Evolutionary conservation across 2,797 vertebrate species (phyloP).

Genomic region (Lepus townsendii): DNA sequence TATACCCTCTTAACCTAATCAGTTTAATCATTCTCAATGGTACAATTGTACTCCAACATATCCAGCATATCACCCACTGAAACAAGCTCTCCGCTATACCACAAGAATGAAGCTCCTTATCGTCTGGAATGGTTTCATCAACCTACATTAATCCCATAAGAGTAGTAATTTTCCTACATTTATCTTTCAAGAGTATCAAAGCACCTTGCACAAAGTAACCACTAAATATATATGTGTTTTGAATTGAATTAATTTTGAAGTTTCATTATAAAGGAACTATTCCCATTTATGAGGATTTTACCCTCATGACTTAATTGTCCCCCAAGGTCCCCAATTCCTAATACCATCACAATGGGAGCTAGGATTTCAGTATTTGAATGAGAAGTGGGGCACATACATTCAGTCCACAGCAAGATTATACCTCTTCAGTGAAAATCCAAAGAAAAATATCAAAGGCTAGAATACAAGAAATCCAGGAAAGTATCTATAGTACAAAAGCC

Average conservation of each 20-base stretch:
- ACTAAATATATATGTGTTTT: not conserved
- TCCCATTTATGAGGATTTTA: not conserved
- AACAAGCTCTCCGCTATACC: not conserved
- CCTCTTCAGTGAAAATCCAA: slow-evolving; percentile 55
- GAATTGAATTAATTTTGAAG: not conserved
- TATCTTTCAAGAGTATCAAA: not conserved
- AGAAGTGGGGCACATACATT: not conserved
- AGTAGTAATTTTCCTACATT: slow-evolving; percentile 3
- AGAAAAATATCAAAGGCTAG: slow-evolving; percentile 33
- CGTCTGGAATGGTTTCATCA: not conserved
- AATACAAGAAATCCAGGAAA: slow-evolving; percentile 58
- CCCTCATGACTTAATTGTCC: not conserved
- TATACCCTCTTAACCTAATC: not conserved
- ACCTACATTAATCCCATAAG: not conserved
- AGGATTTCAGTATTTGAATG: not conserved
- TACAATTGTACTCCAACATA: not conserved
- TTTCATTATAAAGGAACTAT: not conserved
- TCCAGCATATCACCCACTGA: not conserved
- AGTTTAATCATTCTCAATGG: not conserved
- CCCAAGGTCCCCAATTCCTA: not conserved
- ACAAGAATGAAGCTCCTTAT: slow-evolving; percentile 27
- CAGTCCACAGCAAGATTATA: not conserved
- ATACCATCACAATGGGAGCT: not conserved
- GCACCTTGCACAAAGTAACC: not conserved
- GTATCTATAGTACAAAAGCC: slow-evolving; percentile 24